phyloP scores from a whole-genome alignment of 2,888 invertebrate genomes.

The Iphiclides podalirius region DNA sequence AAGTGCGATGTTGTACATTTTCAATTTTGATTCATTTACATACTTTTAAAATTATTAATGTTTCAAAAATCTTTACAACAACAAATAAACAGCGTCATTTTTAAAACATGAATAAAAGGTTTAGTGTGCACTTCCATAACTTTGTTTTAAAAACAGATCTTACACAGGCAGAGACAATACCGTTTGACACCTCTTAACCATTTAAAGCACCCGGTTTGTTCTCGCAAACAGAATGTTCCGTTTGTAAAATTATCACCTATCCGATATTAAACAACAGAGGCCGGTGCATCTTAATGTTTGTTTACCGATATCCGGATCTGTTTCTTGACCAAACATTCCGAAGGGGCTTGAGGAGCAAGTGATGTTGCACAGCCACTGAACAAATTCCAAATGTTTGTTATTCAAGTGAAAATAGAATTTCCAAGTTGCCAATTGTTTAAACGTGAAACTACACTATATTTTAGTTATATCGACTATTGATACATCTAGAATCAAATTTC shows the following conservation, averaged over 20 bases:
- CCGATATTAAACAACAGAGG: constrained; percentile 33
- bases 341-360: constrained; percentile 31
- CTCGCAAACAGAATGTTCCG: constrained; percentile 12
- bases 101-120: too few relatives aligned
- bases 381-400: constrained; percentile 20
- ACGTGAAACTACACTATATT: background rate
- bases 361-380: constrained; percentile 37
- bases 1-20: too few relatives aligned
- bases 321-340: constrained; percentile 41
- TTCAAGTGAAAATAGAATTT: constrained; percentile 15
- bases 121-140: too few relatives aligned
- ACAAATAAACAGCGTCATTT: too few relatives aligned
- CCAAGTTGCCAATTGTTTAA: constrained; percentile 7
- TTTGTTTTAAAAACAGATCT: too few relatives aligned
- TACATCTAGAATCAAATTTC: too few relatives aligned
- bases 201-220: constrained; percentile 5
- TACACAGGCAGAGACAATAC: background rate
- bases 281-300: constrained; percentile 37
- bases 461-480: background rate
- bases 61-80: too few relatives aligned
- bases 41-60: too few relatives aligned
- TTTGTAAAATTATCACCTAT: constrained; percentile 29
- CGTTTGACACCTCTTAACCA: constrained; percentile 2
- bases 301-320: constrained; percentile 44
- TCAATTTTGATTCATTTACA: too few relatives aligned